Evolutionary conservation across 2,113 vertebrate genomes (phyloP).

Genomic region (Phaethornis superciliosus): DNA sequence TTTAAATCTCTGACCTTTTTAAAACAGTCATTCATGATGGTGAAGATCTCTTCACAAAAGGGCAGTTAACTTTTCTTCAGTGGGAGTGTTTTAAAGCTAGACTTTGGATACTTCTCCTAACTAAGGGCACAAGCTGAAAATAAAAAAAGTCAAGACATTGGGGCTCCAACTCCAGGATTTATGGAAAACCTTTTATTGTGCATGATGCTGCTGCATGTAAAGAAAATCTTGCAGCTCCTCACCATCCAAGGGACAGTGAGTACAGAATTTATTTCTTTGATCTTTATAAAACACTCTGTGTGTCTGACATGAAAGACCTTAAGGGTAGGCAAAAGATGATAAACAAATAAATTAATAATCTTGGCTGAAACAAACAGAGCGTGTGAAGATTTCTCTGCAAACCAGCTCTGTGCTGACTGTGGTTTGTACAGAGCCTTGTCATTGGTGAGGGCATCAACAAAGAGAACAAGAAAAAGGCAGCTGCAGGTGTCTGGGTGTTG

Average conservation of each 20-base stretch:
- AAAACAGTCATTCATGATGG: background rate
- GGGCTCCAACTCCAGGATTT: background rate
- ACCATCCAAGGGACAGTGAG: rapidly evolving
- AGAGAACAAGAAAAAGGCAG: background rate
- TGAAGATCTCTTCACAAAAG: background rate
- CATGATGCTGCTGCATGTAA: rapidly evolving
- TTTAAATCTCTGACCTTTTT: background rate
- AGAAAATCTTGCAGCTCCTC: background rate
- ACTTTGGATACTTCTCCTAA: background rate
- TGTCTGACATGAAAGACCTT: background rate
- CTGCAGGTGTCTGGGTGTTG: background rate
- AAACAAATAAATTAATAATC: background rate
- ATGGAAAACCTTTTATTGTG: background rate
- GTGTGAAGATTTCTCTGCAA: background rate
- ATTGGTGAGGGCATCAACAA: background rate
- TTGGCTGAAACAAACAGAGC: background rate
- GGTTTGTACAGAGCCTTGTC: background rate
- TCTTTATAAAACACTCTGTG: background rate
- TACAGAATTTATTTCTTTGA: background rate
- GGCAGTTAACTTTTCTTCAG: background rate
- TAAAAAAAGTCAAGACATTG: background rate
- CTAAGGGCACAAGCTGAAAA: background rate
- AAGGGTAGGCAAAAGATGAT: background rate
- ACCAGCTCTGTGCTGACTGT: background rate
- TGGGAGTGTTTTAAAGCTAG: background rate